Base-by-base conservation (phyloP, 2,113 vertebrate species). In the Theristicus caerulescens region DNA sequence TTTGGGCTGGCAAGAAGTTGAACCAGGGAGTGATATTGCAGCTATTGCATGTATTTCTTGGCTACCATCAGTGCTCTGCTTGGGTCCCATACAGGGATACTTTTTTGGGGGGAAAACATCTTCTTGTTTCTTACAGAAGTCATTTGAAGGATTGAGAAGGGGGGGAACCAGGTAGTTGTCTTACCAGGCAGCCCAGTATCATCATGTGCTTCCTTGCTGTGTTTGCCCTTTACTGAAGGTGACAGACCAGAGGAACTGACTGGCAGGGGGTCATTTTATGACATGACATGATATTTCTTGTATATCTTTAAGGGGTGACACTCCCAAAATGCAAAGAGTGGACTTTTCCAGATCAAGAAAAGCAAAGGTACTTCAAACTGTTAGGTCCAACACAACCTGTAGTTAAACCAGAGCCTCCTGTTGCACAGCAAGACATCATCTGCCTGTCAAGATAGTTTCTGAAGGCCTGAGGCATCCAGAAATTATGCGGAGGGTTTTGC, bases 371-470 rank as follows among this genome's bases (percentile, higher is more conserved):
- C 11, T 93, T 76, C 44, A 26, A 82, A 46, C 25, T 16, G 3
- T 71, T 92, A 52, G 29, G 25, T 71, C 40, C 10, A 32, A 78
- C 18, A 65, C 16, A 31, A 49, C 47, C 16, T 74, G 47, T 18
- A 79, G 64, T 21, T 82, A 71, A 90, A 65, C 14, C 52, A 57
- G 76, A 86, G 36, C 21, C 51, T 94, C 49, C 31, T 32, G n/a
- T 51, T 65, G 17, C 61, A 65, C 9, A 34, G 55, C 34, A 49
- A 52, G 84, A n/a, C 36, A 9, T 55, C 16, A n/a, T 67, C 82
- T 79, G 36, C 67, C 69, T 92, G 86, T 94, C 86, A 94, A 62
- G 44, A 40, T 8, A 40, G 12, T 34, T 93, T 65, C 31, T 65
- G 51, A 38, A 79, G 87, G 76, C 46, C n/a, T 25, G 29, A 87